A percentile compares a stretch with the other conserved stretches of the same genome.
Conservation (phyloP, 92 coral and sea anemone genomes). For the Epizoanthus scotinus region DNA sequence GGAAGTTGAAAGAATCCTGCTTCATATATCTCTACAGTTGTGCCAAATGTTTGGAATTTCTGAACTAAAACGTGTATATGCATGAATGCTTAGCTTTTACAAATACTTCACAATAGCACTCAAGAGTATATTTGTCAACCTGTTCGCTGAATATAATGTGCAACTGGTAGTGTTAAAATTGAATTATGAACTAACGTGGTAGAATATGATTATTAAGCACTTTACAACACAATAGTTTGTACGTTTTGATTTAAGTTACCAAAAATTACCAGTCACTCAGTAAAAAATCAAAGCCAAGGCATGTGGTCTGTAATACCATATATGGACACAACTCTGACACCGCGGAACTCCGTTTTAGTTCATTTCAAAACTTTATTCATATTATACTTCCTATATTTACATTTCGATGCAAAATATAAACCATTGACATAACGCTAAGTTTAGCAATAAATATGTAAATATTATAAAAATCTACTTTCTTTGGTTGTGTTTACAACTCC, state of each 20-base stretch:
- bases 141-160: no score
- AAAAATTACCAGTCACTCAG: neutral
- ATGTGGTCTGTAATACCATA: slow-evolving; percentile 1
- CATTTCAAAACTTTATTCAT: neutral
- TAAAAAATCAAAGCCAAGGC: neutral
- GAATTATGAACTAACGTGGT: neutral
- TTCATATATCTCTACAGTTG: neutral
- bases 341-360: neutral
- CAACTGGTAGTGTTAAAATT: neutral
- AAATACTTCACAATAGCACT: no score
- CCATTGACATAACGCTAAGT: neutral
- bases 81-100: slow-evolving; percentile 2
- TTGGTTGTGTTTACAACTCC: neutral
- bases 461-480: neutral
- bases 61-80: neutral
- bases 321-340: neutral
- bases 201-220: neutral
- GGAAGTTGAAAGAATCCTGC: neutral
- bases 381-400: no score
- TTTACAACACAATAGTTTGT: neutral
- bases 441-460: neutral
- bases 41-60: neutral
- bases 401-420: neutral
- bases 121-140: no score
- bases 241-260: neutral